Conservation (phyloP, 1,140 invertebrate genomes). For the Druon quercuslanigerum region DNA sequence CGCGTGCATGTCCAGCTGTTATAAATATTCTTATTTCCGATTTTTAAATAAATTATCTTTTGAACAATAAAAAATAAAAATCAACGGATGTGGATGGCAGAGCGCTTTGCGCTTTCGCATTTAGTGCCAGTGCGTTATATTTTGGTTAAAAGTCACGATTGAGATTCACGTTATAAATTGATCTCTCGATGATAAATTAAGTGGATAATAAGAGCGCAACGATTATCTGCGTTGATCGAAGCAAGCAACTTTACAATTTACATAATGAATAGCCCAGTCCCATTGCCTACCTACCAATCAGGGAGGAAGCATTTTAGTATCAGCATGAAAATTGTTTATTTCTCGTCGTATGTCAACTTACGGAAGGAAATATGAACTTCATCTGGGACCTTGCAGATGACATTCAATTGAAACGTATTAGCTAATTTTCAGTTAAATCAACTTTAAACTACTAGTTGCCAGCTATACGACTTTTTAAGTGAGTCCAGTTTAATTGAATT, state of each 20-base stretch:
- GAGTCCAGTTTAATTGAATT: too few species aligned
- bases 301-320: constrained; percentile 34
- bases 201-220: constrained; percentile 61
- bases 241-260: constrained; percentile 54
- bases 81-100: too few species aligned
- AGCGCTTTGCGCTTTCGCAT: too few species aligned
- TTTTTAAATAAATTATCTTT: too few species aligned
- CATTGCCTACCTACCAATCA: constrained; percentile 4
- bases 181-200: constrained; percentile 39
- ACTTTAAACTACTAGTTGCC: too few species aligned
- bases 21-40: too few species aligned
- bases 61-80: too few species aligned
- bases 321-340: neutral
- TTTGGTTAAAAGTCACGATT: too few species aligned
- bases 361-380: neutral
- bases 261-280: constrained; percentile 46
- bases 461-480: too few species aligned
- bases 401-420: constrained; percentile 9
- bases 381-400: neutral
- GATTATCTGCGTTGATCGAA: constrained; percentile 50
- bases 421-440: neutral
- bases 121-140: too few species aligned
- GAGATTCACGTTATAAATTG: too few species aligned
- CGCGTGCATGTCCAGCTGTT: too few species aligned
- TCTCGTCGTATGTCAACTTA: neutral